These are phyloP conservation scores for Machimus rusticus DNA, from an alignment of 2,888 invertebrate genomes.

Conservation along the genomic window DNA sequence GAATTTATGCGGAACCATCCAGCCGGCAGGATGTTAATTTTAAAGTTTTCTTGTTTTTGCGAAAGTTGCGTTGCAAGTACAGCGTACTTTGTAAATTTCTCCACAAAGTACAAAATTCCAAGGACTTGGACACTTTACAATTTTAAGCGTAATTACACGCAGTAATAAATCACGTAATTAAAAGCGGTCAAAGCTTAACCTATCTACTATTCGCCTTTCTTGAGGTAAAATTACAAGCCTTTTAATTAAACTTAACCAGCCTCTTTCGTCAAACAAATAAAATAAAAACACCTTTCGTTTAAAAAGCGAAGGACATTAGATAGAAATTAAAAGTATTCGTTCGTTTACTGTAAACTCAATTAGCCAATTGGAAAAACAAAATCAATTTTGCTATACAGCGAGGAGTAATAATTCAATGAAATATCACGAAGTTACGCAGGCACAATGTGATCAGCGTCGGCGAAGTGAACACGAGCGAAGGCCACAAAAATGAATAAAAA, in stretches of 20 bases:
- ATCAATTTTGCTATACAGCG: not conserved
- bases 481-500: not conserved
- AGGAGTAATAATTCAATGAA: not conserved
- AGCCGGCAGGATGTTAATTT: slow-evolving; percentile 24
- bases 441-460: not conserved
- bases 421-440: not conserved
- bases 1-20: not conserved
- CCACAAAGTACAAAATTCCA: not conserved
- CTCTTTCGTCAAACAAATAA: not conserved
- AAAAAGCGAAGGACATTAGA: not conserved
- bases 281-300: not conserved
- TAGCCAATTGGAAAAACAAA: not conserved
- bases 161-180: not conserved
- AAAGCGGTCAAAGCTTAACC: not conserved
- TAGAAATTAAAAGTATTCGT: not conserved
- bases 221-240: not conserved
- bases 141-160: not conserved
- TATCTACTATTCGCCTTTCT: not conserved
- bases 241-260: not conserved
- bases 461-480: not conserved
- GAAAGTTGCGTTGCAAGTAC: not conserved
- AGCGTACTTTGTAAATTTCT: not conserved
- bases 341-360: not conserved
- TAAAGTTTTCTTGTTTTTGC: slow-evolving; percentile 26
- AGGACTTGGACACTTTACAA: not conserved